Base-by-base conservation (phyloP, 1,140 invertebrate species). In the Physella acuta region DNA sequence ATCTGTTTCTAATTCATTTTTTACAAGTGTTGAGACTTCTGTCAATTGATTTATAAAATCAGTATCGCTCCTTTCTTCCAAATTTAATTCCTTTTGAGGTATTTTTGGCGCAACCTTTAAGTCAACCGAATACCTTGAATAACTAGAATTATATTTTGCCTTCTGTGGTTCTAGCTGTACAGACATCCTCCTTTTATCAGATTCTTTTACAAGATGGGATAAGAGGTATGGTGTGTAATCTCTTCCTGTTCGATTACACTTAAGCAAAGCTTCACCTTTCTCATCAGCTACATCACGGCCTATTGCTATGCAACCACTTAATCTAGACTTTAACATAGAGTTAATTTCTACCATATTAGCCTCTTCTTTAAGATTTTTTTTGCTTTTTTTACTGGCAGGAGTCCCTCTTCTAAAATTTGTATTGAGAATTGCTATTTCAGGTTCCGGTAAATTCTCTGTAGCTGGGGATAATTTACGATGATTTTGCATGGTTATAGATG, bases 11-110 rank as follows among this genome's bases (percentile, higher is more conserved):
- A 61, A 26, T 28, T 61, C 59, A 61, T 5, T 44, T 44, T 61
- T 61, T 11, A 61, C 3, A 16, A 39, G 20, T 24, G 3, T 61
- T 8, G 59, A 61, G 16, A 61, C 37, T 14, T 61, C 30, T n/a
- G 59, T 31, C 26, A 61, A 44, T 3, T 3, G 36, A 24, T 61
- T 61, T 28, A 61, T 36, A 61, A 61, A 61, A n/a, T 61, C 59
- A 24, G 33, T 20, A 61, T 61, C 59, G 39, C 24, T 61, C 26
- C 11, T 37, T 24, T 61, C 59, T n/a, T 61, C 24, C 36, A 39
- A 24, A 5, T 61, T 61, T 16, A 44, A 20, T 11, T 20, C 39
- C 20, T 44, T 44, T 20, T 44, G 8, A 8, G 20, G 8, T 20
- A 20, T 20, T 20, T 11, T 44, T 44, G 8, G 8, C 20, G 8